Evolutionary conservation across 2,888 invertebrate genomes (phyloP).

Genomic region (Monoplex corrugatus): DNA sequence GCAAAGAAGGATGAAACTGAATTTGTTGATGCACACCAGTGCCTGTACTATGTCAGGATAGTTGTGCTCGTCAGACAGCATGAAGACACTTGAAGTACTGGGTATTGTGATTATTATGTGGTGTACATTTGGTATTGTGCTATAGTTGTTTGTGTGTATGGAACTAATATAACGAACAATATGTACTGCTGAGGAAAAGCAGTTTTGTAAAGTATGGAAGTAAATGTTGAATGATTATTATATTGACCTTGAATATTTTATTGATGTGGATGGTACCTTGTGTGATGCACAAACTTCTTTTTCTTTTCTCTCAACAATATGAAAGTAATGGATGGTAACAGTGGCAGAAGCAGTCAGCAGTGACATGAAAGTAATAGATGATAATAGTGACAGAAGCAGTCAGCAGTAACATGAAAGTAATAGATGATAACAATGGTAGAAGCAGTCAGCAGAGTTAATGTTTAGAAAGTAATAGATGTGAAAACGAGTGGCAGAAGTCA

Average conservation of each 20-base stretch:
- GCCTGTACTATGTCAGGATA: constrained; percentile 26
- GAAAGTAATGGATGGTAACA: too few species aligned
- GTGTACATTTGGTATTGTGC: constrained; percentile 18
- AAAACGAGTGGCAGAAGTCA: neutral
- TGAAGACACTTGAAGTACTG: neutral
- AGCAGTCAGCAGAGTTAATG: too few species aligned
- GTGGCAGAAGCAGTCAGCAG: neutral
- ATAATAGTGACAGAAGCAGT: too few species aligned
- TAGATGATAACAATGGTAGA: too few species aligned
- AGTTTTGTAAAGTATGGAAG: neutral
- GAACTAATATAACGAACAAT: neutral
- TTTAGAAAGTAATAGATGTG: neutral
- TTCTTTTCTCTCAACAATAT: too few species aligned
- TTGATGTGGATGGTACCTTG: too few species aligned
- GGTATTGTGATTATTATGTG: constrained; percentile 28
- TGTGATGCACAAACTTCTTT: too few species aligned
- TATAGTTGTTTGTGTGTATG: constrained; percentile 1
- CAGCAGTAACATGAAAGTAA: too few species aligned
- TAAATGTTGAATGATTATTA: neutral
- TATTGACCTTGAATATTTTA: neutral
- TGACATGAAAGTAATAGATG: neutral
- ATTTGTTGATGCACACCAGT: constrained; percentile 24
- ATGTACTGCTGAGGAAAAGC: neutral
- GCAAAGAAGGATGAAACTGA: neutral
- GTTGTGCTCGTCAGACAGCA: neutral